phyloP scores from a whole-genome alignment of 2,888 invertebrate species.

The Mimas tiliae region DNA sequence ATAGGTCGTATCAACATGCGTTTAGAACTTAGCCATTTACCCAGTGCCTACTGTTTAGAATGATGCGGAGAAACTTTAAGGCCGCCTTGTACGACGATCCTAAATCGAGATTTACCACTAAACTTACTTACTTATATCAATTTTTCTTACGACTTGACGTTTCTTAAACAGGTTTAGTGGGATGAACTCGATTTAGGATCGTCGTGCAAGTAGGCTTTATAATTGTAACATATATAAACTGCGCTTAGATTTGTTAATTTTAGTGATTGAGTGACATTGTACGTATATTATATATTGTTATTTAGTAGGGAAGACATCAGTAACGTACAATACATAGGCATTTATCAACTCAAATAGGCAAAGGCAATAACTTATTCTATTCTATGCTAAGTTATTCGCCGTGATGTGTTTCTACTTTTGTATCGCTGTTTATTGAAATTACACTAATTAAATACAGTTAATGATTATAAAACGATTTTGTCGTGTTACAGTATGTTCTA shows the following conservation, averaged over 20 bases:
- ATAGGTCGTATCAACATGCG: neutral
- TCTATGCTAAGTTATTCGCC: neutral
- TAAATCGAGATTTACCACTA: no score
- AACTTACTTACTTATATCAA: no score
- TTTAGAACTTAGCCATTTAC: neutral
- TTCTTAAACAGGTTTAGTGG: no score
- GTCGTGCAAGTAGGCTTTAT: no score
- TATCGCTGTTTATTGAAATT: constrained; percentile 11
- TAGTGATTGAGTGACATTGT: neutral
- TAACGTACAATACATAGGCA: neutral
- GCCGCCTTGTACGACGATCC: no score
- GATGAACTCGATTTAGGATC: no score
- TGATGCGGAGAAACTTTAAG: no score
- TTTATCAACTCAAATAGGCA: neutral
- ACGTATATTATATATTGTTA: neutral
- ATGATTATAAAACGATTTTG: constrained; percentile 33
- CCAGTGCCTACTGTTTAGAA: neutral
- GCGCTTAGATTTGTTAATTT: neutral
- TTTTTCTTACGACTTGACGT: no score
- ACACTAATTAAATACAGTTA: constrained; percentile 43
- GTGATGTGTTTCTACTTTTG: constrained; percentile 11
- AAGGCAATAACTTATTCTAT: no score
- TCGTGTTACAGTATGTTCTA: constrained; percentile 37
- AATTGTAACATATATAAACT: neutral
- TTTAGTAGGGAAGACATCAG: neutral